phyloP scores from a whole-genome alignment of 2,888 invertebrate genomes.

The Ptychoptera albimana region DNA sequence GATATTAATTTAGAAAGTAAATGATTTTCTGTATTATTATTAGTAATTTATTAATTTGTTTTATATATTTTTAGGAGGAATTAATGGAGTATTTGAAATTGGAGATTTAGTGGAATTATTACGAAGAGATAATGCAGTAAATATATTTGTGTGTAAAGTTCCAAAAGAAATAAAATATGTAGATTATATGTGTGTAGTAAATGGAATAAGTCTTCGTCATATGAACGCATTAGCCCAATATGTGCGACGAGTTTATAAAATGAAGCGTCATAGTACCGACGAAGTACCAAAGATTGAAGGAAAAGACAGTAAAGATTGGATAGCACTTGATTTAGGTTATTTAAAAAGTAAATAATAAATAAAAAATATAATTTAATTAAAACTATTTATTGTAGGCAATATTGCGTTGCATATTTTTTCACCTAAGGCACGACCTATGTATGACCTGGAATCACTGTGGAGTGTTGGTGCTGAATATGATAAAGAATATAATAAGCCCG shows the following conservation, averaged over 20 bases:
- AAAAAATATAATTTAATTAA: background rate
- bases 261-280: slow-evolving; percentile 46
- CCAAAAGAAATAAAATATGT: slow-evolving; percentile 63
- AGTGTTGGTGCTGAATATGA: slow-evolving; percentile 71
- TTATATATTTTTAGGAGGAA: slow-evolving; percentile 46
- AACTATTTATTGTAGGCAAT: slow-evolving; percentile 48
- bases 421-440: slow-evolving; percentile 45
- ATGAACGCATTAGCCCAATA: slow-evolving; percentile 58
- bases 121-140: slow-evolving; percentile 55
- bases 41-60: slow-evolving; percentile 2
- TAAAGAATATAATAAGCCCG: slow-evolving; percentile 41
- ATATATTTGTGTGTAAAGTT: slow-evolving; percentile 67
- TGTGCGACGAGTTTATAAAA: slow-evolving; percentile 59
- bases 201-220: slow-evolving; percentile 56
- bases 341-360: background rate
- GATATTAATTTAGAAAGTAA: slow-evolving; percentile 40
- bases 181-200: slow-evolving; percentile 69
- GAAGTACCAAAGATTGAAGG: slow-evolving; percentile 63
- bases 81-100: slow-evolving; percentile 72
- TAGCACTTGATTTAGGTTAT: slow-evolving; percentile 76
- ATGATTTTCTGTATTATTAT: slow-evolving; percentile 13
- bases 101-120: slow-evolving; percentile 68
- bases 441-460: slow-evolving; percentile 88
- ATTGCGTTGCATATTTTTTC: slow-evolving; percentile 83
- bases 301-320: slow-evolving; percentile 60